These are phyloP conservation scores for Trissonchulus latispiculum DNA, from an alignment of 2,888 invertebrate species.

Conservation along the genomic window DNA sequence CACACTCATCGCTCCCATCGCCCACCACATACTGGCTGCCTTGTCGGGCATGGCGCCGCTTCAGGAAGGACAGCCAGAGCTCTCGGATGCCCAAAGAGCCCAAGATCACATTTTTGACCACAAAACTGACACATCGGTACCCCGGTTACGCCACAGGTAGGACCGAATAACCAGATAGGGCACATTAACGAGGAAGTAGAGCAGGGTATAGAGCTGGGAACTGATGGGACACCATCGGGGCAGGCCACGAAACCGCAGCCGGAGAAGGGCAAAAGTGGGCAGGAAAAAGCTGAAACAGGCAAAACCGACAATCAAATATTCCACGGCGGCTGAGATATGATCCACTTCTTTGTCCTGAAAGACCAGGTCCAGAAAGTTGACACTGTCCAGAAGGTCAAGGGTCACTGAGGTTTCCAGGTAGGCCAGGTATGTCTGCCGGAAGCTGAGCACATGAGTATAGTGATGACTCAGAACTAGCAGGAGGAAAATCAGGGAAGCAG, in stretches of 20 bases:
- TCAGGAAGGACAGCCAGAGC: constrained; percentile 15
- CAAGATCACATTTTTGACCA: constrained; percentile 53
- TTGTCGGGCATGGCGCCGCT: neutral
- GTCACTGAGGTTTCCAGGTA: constrained; percentile 51
- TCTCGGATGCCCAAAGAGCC: constrained; percentile 48
- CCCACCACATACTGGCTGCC: no score
- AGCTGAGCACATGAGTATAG: constrained; percentile 48
- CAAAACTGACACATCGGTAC: constrained; percentile 52
- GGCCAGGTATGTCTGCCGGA: constrained; percentile 50
- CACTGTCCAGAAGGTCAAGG: constrained; percentile 54
- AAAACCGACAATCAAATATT: constrained; percentile 49
- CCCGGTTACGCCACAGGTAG: constrained; percentile 46
- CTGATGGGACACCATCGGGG: constrained; percentile 34
- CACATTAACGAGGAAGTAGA: constrained; percentile 51
- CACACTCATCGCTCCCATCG: no score
- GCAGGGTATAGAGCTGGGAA: constrained; percentile 48
- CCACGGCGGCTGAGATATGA: constrained; percentile 35
- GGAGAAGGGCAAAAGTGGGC: constrained; percentile 52
- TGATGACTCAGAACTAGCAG: constrained; percentile 52
- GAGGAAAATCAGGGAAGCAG: constrained; percentile 51
- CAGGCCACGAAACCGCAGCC: constrained; percentile 48
- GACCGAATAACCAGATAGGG: constrained; percentile 52
- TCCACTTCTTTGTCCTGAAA: constrained; percentile 38
- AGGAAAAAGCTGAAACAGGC: constrained; percentile 52
- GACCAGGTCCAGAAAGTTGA: constrained; percentile 50